Evolutionary conservation across 2,888 invertebrate species (phyloP), one percentile per base, ranked within the genome.

Genomic region (Aricia artaxerxes): DNA sequence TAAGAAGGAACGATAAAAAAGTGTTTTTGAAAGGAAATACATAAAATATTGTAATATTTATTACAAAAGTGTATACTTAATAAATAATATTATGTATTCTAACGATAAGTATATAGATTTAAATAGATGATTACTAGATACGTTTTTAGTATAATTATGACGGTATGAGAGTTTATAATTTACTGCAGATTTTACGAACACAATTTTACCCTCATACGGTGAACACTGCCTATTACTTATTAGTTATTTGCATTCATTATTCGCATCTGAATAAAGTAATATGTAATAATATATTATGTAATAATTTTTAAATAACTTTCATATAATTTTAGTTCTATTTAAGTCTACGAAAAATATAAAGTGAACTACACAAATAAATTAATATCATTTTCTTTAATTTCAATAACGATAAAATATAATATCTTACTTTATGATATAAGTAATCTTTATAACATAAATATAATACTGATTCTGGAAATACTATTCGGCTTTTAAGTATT

Each of bases 1-100:
- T 80, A 81, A 79, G 57, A 81, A 84, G 83, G 82, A 83, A 83
- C 84, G 82, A 79, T 81, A 78, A 82, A 82, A 82, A 82, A 83
- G 81, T 82, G 79, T 83, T 81, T 80, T 72, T 82, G 80, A 79
- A 81, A 77, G 77, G 78, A 44, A 61, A 40, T 53, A 60, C 72
- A 78, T 35, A 35, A 69, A 35, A 69, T 35, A 69, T 16, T 69
- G 35, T 16, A 69, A 69, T 64, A 64, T 31, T 0, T 64, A 64
- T 9, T 64, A 64, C 31, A 64, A 64, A 64, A 64, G 11, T 64
- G 31, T 64, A 64, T 64, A 24, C 24, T 24, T 24, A 64, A 64
- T 11, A 7, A 64, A 64, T 64, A 64, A 11, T 64, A 64, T 64
- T 64, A 64, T 64, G 64, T 31, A 64, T 24, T 64, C 31, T 64